Evolutionary conservation across 2,797 vertebrate species (phyloP).

Genomic region (Danio kyathit): DNA sequence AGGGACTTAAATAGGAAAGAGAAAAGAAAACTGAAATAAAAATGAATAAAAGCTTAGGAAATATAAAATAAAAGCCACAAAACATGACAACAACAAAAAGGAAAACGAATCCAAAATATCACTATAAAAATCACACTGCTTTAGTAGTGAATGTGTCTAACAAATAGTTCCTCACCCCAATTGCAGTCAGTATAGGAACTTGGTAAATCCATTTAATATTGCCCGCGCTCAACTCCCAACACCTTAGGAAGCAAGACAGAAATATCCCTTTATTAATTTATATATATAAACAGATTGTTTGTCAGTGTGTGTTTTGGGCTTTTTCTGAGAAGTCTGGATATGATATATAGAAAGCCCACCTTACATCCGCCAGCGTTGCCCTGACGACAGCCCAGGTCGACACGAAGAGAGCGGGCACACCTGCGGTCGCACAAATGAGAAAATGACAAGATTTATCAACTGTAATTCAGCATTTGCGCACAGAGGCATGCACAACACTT

Average conservation of each 20-base stretch:
- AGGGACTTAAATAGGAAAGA: too few relatives aligned
- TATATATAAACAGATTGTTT: not conserved
- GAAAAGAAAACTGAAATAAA: too few relatives aligned
- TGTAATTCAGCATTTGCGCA: slow-evolving; percentile 19
- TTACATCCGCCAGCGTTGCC: slow-evolving; percentile 82
- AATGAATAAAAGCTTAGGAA: too few relatives aligned
- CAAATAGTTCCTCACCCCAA: slow-evolving; percentile 78
- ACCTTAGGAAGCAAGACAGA: slow-evolving; percentile 73
- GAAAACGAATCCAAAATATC: too few relatives aligned
- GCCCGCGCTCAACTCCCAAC: slow-evolving; percentile 93
- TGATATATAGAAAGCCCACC: slow-evolving; percentile 72
- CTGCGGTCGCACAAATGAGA: slow-evolving; percentile 71
- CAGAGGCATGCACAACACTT: slow-evolving; percentile 21
- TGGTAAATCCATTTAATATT: slow-evolving; percentile 91
- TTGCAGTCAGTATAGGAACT: slow-evolving; percentile 87
- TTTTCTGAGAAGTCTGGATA: not conserved
- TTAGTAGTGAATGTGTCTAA: not conserved
- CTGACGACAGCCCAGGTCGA: slow-evolving; percentile 85
- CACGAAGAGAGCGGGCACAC: slow-evolving; percentile 88
- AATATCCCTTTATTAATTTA: not conserved
- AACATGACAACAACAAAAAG: too few relatives aligned
- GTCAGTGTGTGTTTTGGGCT: not conserved
- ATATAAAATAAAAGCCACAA: too few relatives aligned
- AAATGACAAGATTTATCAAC: slow-evolving; percentile 16
- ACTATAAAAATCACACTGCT: not conserved